These are phyloP conservation scores for Sylvietta virens DNA, from an alignment of 2,113 vertebrate genomes.

Conservation along the genomic window DNA sequence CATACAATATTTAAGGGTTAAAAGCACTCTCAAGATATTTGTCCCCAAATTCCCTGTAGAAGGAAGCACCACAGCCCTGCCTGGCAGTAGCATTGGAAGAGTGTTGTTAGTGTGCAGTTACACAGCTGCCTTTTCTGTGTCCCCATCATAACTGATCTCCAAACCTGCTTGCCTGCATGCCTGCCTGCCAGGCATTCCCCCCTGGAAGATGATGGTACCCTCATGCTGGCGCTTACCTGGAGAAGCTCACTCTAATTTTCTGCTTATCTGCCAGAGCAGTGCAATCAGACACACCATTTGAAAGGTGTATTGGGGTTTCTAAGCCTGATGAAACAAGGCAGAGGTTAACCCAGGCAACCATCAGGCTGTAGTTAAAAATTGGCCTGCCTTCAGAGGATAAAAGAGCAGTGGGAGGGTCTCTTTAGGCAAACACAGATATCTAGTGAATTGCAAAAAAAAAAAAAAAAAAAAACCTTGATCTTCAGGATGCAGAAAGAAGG, in stretches of 20 bases:
- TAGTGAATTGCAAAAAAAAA: conserved; percentile 11
- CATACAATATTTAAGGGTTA: neutral
- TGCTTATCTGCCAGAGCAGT: conserved; percentile 19
- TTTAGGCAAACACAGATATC: conserved; percentile 25
- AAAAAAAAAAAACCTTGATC: conserved; percentile 23
- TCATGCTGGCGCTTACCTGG: neutral
- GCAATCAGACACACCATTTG: conserved; percentile 3
- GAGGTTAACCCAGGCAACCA: conserved; percentile 59
- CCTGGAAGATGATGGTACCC: neutral
- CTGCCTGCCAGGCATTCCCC: neutral
- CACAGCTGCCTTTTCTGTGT: neutral
- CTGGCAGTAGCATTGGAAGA: neutral
- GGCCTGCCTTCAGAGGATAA: conserved; percentile 53
- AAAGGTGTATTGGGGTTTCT: conserved; percentile 11
- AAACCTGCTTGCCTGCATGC: neutral
- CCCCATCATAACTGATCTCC: neutral
- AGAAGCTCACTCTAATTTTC: neutral
- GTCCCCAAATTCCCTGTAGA: neutral
- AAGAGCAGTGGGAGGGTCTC: conserved; percentile 59
- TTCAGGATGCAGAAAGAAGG: conserved; percentile 7
- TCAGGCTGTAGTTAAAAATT: conserved; percentile 25
- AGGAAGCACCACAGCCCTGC: neutral
- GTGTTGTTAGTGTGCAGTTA: neutral
- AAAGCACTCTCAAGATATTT: neutral
- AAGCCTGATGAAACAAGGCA: conserved; percentile 30